A percentile compares a stretch with the other conserved stretches of the same genome.
These are phyloP conservation scores for Catocala sponsa DNA, from an alignment of 2,888 invertebrate species.

Conservation along the genomic window DNA sequence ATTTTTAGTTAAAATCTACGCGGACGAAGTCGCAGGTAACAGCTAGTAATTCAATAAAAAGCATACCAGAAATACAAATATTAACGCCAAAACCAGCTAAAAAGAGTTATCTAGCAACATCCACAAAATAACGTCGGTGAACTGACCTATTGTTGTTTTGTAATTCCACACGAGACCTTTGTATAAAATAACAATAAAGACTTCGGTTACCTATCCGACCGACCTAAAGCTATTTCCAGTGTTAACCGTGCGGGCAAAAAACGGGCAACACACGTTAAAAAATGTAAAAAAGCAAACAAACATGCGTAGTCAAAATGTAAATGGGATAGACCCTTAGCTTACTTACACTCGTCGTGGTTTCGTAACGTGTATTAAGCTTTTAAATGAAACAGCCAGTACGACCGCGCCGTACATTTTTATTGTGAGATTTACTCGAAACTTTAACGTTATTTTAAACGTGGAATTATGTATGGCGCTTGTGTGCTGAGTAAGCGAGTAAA, in stretches of 20 bases:
- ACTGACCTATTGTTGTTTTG: slow-evolving; percentile 7
- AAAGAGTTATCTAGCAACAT: neutral
- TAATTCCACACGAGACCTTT: slow-evolving; percentile 14
- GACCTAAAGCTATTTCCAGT: slow-evolving; percentile 20
- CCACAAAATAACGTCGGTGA: neutral
- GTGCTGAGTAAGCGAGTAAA: slow-evolving; percentile 1
- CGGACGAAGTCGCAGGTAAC: too few species aligned
- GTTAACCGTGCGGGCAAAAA: slow-evolving; percentile 23
- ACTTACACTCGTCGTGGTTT: slow-evolving; percentile 57
- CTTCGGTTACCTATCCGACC: slow-evolving; percentile 10
- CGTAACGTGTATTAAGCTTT: slow-evolving; percentile 56
- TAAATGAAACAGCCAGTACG: slow-evolving; percentile 48
- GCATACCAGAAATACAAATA: too few species aligned
- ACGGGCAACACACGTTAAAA: slow-evolving; percentile 49
- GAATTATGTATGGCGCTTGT: slow-evolving; percentile 15
- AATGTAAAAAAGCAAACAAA: slow-evolving; percentile 57
- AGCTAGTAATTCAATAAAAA: too few species aligned
- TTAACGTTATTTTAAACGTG: slow-evolving; percentile 30
- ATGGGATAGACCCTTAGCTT: slow-evolving; percentile 61
- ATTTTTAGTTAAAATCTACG: too few species aligned
- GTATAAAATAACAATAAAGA: slow-evolving; percentile 23
- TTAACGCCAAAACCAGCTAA: neutral
- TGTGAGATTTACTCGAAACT: slow-evolving; percentile 23
- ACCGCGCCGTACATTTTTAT: slow-evolving; percentile 36
- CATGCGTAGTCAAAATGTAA: slow-evolving; percentile 62